Conservation (phyloP, 2,888 invertebrate genomes). For the Lasioglossum oenotherae region DNA sequence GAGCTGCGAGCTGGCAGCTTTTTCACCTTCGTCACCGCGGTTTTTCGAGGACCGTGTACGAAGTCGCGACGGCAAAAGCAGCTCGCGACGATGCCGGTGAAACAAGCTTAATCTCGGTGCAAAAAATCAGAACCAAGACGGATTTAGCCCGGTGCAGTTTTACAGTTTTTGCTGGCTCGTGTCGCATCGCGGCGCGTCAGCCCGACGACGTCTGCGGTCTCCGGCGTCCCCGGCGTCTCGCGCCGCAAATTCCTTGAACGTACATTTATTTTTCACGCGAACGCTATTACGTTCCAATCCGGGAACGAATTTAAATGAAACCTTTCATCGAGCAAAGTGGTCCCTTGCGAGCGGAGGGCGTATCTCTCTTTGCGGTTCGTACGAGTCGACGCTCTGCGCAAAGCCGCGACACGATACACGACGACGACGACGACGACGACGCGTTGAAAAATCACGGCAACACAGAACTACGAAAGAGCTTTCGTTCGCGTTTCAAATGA, state of each 20-base stretch:
- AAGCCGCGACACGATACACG: not conserved
- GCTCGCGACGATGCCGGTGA: constrained; percentile 13
- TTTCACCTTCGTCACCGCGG: not conserved
- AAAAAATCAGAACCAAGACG: constrained; percentile 26
- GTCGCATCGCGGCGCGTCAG: not conserved
- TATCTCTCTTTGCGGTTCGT: not conserved
- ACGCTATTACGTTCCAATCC: not conserved
- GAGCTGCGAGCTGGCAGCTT: not conserved
- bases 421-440: not conserved
- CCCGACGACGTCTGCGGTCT: not conserved
- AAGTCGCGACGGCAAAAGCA: constrained; percentile 7
- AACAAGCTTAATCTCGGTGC: constrained; percentile 16
- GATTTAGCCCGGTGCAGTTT: constrained; percentile 15
- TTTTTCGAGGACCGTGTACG: not conserved
- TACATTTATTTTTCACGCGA: constrained; percentile 12
- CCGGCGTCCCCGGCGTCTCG: not conserved
- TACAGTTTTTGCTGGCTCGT: constrained; percentile 4
- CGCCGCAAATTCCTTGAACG: not conserved
- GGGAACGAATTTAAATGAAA: constrained; percentile 39
- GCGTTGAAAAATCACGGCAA: constrained; percentile 16
- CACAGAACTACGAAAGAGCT: constrained; percentile 25
- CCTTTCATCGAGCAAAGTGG: constrained; percentile 24
- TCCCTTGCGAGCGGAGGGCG: not conserved
- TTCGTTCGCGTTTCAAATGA: not conserved
- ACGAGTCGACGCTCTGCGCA: not conserved